Conservation (phyloP, 2,888 invertebrate genomes). For the Oscheius sp. region DNA sequence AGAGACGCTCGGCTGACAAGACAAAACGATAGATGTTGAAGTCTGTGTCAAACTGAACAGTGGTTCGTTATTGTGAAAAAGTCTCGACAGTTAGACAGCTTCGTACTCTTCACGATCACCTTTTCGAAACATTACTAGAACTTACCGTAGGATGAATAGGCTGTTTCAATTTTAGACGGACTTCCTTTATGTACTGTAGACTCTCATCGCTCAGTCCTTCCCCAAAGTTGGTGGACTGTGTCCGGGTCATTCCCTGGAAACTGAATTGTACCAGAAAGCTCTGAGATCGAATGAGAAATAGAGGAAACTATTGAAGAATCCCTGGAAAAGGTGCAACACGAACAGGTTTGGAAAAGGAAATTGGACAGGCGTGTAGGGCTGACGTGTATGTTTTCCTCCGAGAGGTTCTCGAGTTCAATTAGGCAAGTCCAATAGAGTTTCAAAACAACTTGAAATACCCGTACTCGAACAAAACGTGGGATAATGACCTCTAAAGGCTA, state of each 20-base stretch:
- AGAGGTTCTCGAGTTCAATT: slow-evolving; percentile 4
- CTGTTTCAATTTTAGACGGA: slow-evolving; percentile 61
- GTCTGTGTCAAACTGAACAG: slow-evolving; percentile 70
- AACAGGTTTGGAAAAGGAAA: not conserved
- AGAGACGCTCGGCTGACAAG: slow-evolving; percentile 61
- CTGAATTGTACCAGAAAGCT: not conserved
- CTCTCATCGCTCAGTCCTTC: slow-evolving; percentile 64
- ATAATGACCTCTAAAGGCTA: slow-evolving; percentile 22
- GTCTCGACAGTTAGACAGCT: not conserved
- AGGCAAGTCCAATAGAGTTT: not conserved
- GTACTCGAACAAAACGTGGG: too few relatives aligned
- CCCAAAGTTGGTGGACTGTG: slow-evolving; percentile 59
- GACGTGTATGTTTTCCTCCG: not conserved
- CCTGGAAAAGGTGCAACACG: not conserved
- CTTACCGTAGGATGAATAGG: slow-evolving; percentile 68
- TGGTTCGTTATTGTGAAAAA: not conserved
- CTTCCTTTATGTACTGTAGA: slow-evolving; percentile 63
- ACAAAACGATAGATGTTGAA: slow-evolving; percentile 73
- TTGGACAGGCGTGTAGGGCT: not conserved
- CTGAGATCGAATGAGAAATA: too few relatives aligned
- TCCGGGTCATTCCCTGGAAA: slow-evolving; percentile 37
- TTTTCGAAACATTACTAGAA: not conserved
- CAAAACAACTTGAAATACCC: not conserved
- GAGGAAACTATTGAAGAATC: not conserved
- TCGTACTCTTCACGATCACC: not conserved